These are phyloP conservation scores for Gymnogyps californianus DNA, from an alignment of 2,113 vertebrate genomes.

Conservation along the genomic window DNA sequence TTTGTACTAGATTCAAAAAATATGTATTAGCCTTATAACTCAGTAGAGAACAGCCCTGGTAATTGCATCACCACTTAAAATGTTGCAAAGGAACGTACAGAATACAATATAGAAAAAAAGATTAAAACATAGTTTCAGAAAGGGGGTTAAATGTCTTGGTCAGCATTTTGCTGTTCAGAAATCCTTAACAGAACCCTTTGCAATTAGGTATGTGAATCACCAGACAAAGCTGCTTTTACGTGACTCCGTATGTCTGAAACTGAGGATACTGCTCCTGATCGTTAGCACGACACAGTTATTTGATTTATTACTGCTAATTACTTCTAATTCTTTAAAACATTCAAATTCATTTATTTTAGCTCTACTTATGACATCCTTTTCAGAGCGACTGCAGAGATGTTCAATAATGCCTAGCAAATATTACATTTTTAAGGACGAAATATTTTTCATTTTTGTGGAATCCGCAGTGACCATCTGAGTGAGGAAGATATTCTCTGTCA, in stretches of 20 bases:
- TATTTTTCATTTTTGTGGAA: neutral
- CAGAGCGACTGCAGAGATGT: constrained; percentile 81
- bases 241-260: neutral
- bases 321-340: neutral
- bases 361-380: constrained; percentile 84
- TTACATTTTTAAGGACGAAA: neutral
- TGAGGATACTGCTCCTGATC: neutral
- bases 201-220: neutral
- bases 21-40: neutral
- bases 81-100: neutral
- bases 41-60: neutral
- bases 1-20: neutral
- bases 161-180: neutral
- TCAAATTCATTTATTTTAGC: constrained; percentile 57
- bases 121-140: neutral
- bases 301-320: neutral
- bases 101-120: neutral
- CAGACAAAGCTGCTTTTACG: neutral
- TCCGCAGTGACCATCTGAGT: neutral
- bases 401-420: constrained; percentile 83
- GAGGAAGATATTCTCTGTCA: neutral
- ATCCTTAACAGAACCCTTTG: neutral
- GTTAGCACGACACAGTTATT: neutral
- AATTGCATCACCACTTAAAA: neutral
- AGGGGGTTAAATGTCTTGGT: neutral